phyloP scores from a whole-genome alignment of 2,797 vertebrate species.

The Lepilemur ruficaudatus region DNA sequence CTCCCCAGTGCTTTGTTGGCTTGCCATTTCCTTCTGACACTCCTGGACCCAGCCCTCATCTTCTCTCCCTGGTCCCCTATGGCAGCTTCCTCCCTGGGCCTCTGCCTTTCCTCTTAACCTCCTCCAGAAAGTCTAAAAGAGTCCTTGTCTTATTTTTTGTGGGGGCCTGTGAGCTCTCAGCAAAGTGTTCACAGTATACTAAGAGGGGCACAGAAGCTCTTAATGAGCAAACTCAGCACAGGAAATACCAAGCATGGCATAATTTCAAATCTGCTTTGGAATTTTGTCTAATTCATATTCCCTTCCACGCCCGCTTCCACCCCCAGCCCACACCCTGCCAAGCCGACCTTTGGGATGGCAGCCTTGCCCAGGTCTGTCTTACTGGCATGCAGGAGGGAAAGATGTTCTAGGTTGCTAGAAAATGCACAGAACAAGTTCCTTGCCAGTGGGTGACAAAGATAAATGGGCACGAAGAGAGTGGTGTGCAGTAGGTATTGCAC shows the following conservation, averaged over 20 bases:
- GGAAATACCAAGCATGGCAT: background rate
- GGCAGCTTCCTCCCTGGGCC: background rate
- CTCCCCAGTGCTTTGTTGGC: background rate
- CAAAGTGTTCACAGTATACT: background rate
- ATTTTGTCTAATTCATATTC: background rate
- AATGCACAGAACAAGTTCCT: background rate
- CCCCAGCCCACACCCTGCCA: background rate
- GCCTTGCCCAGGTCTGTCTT: background rate
- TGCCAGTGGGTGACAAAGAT: background rate
- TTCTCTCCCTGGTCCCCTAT: background rate
- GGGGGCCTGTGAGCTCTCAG: background rate
- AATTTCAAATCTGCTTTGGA: background rate
- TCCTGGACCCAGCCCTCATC: too few species aligned
- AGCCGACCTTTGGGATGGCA: background rate
- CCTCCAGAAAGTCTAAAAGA: background rate
- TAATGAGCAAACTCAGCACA: background rate
- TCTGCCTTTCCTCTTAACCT: background rate
- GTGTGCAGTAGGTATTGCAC: background rate
- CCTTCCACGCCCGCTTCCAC: background rate
- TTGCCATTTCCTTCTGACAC: background rate
- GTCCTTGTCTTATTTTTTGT: background rate
- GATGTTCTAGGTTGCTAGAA: background rate
- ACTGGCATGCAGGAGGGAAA: background rate
- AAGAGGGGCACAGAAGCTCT: background rate
- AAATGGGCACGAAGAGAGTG: background rate